Evolutionary conservation across 2,888 invertebrate genomes (phyloP), one percentile per base, ranked within the genome.

Genomic region (Caenorhabditis parvicauda): DNA sequence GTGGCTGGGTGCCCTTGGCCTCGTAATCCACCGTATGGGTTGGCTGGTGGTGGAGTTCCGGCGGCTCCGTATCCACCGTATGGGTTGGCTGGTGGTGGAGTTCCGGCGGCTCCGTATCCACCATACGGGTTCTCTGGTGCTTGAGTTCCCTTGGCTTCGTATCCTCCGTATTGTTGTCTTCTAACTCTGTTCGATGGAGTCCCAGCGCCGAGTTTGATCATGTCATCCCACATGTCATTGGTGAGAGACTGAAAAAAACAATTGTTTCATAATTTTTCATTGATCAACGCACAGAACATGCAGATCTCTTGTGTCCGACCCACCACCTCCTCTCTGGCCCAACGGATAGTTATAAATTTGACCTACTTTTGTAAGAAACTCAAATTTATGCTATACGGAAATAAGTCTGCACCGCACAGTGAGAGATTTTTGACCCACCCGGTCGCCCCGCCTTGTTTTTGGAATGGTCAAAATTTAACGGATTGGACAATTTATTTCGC

Each of bases 201-300:
- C 21, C 74, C 79, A 21, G 79, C 79, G 25, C 79, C 79, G 46
- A 79, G 70, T 27, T 58, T 63, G 32, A 79, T 66, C 79, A 79
- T 79, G 49, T 78, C 79, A 37, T 58, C 60, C 79, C 79, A 79
- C 58, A 80, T 59, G 43, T 76, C 76, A 47, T 76, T 72, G 44
- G 76, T 70, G 52, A 68, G 44, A 32, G 67, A 54, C 70, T 74
- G 35, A 46, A 63, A 38, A 2, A 39, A 24, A 12, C 4, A 27
- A 19, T 29, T 12, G 19, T 29, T 27, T 24, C 22, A 43, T 27
- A 37, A 44, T n/a, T n/a, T n/a, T n/a, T n/a, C n/a, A n/a, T n/a
- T n/a, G n/a, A n/a, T n/a, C n/a, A n/a, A n/a, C n/a, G n/a, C n/a
- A n/a, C n/a, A n/a, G n/a, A n/a, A n/a, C n/a, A n/a, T n/a, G n/a